phyloP scores from a whole-genome alignment of 2,888 invertebrate species.

The Axea sp. region DNA sequence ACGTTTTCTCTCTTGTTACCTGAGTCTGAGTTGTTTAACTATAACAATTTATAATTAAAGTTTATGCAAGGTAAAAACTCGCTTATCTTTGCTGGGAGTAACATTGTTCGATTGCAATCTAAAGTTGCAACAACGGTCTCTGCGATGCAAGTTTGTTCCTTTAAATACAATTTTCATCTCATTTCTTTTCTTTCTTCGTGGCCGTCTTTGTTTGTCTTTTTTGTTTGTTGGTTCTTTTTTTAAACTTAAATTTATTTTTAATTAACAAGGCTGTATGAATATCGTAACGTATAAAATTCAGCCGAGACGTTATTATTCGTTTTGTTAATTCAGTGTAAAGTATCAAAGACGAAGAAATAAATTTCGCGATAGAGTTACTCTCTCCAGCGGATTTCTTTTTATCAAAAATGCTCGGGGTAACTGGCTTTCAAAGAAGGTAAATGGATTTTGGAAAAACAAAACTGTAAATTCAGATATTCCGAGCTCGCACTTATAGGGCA shows the following conservation, averaged over 20 bases:
- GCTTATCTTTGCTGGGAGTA: constrained; percentile 21
- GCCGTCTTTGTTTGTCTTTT: too few species aligned
- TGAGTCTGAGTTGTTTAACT: constrained; percentile 29
- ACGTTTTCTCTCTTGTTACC: constrained; percentile 20
- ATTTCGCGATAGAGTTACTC: background rate
- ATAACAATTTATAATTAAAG: constrained; percentile 44
- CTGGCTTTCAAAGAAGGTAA: constrained; percentile 1
- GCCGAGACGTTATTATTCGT: too few species aligned
- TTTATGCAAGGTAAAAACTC: constrained; percentile 30
- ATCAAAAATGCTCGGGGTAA: background rate
- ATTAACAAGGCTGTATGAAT: too few species aligned
- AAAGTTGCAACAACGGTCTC: constrained; percentile 8
- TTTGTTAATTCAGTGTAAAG: too few species aligned
- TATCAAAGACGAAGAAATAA: too few species aligned
- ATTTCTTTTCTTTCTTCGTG: background rate
- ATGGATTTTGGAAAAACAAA: constrained; percentile 1
- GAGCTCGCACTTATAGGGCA: too few species aligned
- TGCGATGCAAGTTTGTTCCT: constrained; percentile 9
- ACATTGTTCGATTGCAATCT: constrained; percentile 23
- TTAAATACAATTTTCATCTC: constrained; percentile 1
- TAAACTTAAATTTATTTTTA: too few species aligned
- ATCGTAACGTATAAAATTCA: too few species aligned
- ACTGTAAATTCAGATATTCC: too few species aligned
- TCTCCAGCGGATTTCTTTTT: background rate
- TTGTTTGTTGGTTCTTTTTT: too few species aligned